Evolutionary conservation across 2,797 vertebrate genomes (phyloP).

Genomic region (Schizopygopsis malacanthus): DNA sequence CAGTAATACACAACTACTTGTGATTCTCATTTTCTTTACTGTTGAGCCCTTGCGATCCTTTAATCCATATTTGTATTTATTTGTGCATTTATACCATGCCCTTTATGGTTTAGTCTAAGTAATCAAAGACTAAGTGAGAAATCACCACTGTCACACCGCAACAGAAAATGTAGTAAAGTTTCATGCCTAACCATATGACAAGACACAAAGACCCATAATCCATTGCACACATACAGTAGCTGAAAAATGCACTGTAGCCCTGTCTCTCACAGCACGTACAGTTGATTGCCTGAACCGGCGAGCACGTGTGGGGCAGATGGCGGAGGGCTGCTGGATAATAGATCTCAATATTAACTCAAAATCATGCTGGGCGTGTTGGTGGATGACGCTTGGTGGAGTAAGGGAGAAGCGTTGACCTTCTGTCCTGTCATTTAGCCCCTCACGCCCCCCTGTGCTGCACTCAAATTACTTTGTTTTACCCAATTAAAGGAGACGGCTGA

Average conservation of each 20-base stretch:
- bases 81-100: background rate
- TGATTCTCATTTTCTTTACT: background rate
- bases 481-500: slow-evolving; percentile 84
- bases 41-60: background rate
- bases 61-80: background rate
- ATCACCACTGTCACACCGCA: background rate
- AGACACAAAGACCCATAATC: slow-evolving; percentile 21
- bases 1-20: background rate
- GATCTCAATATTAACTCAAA: slow-evolving; percentile 81
- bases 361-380: slow-evolving; percentile 82
- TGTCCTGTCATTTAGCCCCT: slow-evolving; percentile 84
- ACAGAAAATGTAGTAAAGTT: background rate
- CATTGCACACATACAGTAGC: slow-evolving; percentile 25
- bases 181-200: background rate
- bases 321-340: slow-evolving; percentile 78
- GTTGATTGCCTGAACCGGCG: slow-evolving; percentile 69
- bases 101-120: background rate
- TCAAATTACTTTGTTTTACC: slow-evolving; percentile 86
- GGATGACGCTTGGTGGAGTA: slow-evolving; percentile 77
- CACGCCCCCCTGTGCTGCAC: slow-evolving; percentile 76
- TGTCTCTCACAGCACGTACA: slow-evolving; percentile 59
- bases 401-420: slow-evolving; percentile 83
- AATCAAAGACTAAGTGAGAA: background rate
- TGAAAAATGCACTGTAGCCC: slow-evolving; percentile 31
- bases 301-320: slow-evolving; percentile 78